Percentiles rank a stretch among this genome's conserved stretches.
Conservation (phyloP, 92 coral and sea anemone genomes). For the Pocillopora meandrina region DNA sequence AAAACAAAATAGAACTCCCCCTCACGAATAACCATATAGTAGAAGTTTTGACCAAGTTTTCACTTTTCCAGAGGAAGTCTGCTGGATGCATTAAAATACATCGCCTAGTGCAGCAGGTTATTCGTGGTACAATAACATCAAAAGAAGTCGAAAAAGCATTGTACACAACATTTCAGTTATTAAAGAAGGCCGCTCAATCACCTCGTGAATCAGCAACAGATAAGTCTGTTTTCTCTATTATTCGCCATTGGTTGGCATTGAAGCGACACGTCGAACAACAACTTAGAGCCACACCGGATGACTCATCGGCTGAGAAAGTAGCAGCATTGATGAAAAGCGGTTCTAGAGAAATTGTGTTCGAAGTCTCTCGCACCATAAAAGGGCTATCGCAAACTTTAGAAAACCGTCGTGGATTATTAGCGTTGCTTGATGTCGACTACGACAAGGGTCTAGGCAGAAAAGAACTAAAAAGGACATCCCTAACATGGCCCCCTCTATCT, state of each 20-base stretch:
- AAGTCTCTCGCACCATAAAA: not conserved
- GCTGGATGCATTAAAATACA: not conserved
- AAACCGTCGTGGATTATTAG: not conserved
- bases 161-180: not conserved
- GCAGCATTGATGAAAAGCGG: not conserved
- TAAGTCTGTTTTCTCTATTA: not conserved
- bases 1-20: not conserved
- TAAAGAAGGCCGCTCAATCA: not conserved
- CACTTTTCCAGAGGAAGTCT: slow-evolving; percentile 11
- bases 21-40: not conserved
- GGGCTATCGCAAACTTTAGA: not conserved
- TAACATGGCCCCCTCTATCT: no score
- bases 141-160: not conserved
- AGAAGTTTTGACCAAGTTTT: slow-evolving; percentile 4
- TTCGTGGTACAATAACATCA: not conserved
- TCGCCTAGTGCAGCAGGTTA: slow-evolving; percentile 26
- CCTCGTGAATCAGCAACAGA: not conserved
- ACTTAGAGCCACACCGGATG: not conserved
- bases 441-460: no score
- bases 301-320: not conserved
- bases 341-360: not conserved
- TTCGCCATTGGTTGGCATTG: not conserved
- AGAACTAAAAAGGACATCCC: no score
- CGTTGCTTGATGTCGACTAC: no score
- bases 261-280: not conserved